phyloP scores from a whole-genome alignment of 2,113 vertebrate species.

The Dascyllus trimaculatus region DNA sequence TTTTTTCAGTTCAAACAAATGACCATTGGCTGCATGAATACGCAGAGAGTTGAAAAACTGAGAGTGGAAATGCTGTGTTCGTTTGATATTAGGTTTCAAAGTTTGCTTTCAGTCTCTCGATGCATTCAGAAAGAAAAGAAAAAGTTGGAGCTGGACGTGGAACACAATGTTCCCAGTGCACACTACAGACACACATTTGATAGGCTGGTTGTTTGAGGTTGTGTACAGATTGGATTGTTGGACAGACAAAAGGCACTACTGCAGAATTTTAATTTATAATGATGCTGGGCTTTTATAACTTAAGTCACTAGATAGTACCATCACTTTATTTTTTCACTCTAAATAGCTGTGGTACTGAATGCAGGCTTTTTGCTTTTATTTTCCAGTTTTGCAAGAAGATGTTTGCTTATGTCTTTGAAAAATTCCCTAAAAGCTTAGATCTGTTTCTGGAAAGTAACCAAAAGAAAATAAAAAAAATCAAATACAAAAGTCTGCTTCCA shows the following conservation, averaged over 20 bases:
- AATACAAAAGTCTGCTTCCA: constrained; percentile 25
- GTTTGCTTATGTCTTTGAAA: not conserved
- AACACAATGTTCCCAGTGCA: constrained; percentile 54
- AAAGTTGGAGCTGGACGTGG: constrained; percentile 48
- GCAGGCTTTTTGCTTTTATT: not conserved
- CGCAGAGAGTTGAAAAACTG: constrained; percentile 4
- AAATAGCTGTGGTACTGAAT: too few relatives aligned
- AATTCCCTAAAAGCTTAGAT: not conserved
- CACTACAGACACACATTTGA: constrained; percentile 39
- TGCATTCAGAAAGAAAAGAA: constrained; percentile 21
- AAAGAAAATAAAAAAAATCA: constrained; percentile 30
- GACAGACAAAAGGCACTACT: constrained; percentile 37
- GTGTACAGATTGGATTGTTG: constrained; percentile 47
- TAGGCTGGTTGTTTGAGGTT: constrained; percentile 50
- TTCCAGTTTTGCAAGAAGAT: not conserved
- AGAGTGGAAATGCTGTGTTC: constrained; percentile 25
- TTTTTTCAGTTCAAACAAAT: not conserved
- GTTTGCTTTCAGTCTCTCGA: constrained; percentile 38
- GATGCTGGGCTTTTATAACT: constrained; percentile 2
- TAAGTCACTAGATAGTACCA: not conserved
- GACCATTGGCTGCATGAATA: constrained; percentile 28
- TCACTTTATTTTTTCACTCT: too few relatives aligned
- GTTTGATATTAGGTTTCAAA: constrained; percentile 44
- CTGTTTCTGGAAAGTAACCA: not conserved
- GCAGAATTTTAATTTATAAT: constrained; percentile 37